Conservation (phyloP, 2,888 invertebrate species). For the Boloria euphrosyne region DNA sequence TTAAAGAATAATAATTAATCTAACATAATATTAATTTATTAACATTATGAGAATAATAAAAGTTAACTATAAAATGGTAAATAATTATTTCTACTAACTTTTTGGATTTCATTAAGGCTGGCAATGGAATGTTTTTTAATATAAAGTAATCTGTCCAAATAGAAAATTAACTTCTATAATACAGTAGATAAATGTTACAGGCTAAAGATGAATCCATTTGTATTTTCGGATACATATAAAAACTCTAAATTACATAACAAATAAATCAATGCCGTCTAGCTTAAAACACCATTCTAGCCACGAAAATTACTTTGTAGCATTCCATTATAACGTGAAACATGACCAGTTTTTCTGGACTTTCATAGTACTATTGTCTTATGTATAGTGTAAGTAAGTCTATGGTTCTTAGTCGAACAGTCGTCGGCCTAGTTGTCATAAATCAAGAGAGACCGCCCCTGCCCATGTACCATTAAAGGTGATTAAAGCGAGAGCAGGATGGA, state of each 20-base stretch:
- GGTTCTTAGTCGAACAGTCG: slow-evolving; percentile 23
- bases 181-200: neutral
- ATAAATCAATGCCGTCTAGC: slow-evolving; percentile 21
- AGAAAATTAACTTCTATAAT: neutral
- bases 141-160: no score
- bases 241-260: slow-evolving; percentile 12
- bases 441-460: slow-evolving; percentile 57
- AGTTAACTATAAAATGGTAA: no score
- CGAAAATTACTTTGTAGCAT: slow-evolving; percentile 25
- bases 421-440: slow-evolving; percentile 55
- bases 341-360: slow-evolving; percentile 23
- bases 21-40: no score
- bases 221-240: neutral
- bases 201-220: neutral
- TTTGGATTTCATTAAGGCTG: no score
- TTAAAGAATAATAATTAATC: no score
- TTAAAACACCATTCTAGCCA: slow-evolving; percentile 17
- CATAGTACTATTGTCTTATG: neutral
- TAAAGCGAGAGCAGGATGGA: slow-evolving; percentile 71
- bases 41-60: no score
- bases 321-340: slow-evolving; percentile 11
- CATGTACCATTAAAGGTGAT: slow-evolving; percentile 68
- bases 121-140: no score
- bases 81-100: no score
- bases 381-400: neutral